Percentiles rank a stretch among this genome's conserved stretches.
phyloP scores from a whole-genome alignment of 2,888 invertebrate genomes.

The Apamea epomidion region DNA sequence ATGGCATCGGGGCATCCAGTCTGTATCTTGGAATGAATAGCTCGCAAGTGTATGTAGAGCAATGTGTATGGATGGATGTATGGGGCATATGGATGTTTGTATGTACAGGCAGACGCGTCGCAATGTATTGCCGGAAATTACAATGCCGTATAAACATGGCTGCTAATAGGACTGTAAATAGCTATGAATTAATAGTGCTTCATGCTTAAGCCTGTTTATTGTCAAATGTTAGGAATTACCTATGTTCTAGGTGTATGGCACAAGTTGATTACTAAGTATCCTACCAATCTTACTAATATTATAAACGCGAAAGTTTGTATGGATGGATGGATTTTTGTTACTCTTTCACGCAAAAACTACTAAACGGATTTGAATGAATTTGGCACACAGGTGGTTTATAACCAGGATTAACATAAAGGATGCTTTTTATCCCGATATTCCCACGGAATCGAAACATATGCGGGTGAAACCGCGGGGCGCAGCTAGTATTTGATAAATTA shows the following conservation, averaged over 20 bases:
- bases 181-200: conserved; percentile 26
- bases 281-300: too few species aligned
- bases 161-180: conserved; percentile 3
- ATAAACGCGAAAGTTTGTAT: too few species aligned
- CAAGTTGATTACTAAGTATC: neutral
- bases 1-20: conserved; percentile 4
- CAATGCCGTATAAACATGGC: conserved; percentile 33
- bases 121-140: conserved; percentile 54
- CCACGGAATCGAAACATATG: too few species aligned
- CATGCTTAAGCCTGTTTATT: conserved; percentile 1
- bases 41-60: conserved; percentile 5
- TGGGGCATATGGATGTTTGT: conserved; percentile 2
- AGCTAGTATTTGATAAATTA: neutral
- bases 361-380: too few species aligned
- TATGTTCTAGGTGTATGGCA: neutral
- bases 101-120: conserved; percentile 5
- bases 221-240: conserved; percentile 2
- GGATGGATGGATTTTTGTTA: too few species aligned
- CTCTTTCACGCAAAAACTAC: too few species aligned
- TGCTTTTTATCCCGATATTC: too few species aligned
- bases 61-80: conserved; percentile 18
- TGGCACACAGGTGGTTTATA: too few species aligned
- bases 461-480: too few species aligned
- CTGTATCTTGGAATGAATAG: conserved; percentile 19
- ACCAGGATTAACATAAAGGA: too few species aligned